Percentiles rank a stretch among this genome's conserved stretches.
These are phyloP conservation scores for Sinhomidia bicolor DNA, from an alignment of 2,888 invertebrate genomes.

Conservation along the genomic window DNA sequence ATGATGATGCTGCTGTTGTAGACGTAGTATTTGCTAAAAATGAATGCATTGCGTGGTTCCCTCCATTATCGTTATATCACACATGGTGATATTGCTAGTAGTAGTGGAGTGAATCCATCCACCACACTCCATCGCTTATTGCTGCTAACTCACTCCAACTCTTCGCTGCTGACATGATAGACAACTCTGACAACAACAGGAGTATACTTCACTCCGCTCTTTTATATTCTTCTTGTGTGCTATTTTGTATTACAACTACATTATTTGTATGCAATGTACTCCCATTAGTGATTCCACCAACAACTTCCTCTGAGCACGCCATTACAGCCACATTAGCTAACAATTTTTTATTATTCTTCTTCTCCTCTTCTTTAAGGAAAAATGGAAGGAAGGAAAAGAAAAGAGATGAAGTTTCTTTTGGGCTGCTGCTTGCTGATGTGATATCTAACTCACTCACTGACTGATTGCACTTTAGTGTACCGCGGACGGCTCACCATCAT, in stretches of 20 bases:
- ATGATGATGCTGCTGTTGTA: background rate
- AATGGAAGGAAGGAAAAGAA: constrained; percentile 8
- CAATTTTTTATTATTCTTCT: constrained; percentile 2
- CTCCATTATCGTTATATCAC: constrained; percentile 17
- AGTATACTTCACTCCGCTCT: background rate
- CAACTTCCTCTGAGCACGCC: background rate
- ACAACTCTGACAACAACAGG: constrained; percentile 29
- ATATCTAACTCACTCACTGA: background rate
- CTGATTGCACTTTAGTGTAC: background rate
- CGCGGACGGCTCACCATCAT: background rate
- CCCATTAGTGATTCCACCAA: constrained; percentile 32
- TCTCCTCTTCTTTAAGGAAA: background rate
- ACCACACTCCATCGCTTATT: constrained; percentile 30
- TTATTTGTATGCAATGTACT: constrained; percentile 36
- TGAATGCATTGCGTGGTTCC: constrained; percentile 21
- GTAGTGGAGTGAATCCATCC: constrained; percentile 35
- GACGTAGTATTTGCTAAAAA: background rate
- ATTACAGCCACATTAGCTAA: constrained; percentile 29
- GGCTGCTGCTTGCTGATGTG: background rate
- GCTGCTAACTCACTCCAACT: background rate
- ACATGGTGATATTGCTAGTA: no score
- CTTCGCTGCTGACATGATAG: constrained; percentile 20
- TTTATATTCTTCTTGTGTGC: background rate
- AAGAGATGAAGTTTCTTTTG: background rate
- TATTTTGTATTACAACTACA: constrained; percentile 18